Evolutionary conservation across 1,140 invertebrate genomes (phyloP).

Genomic region (Ruditapes philippinarum): DNA sequence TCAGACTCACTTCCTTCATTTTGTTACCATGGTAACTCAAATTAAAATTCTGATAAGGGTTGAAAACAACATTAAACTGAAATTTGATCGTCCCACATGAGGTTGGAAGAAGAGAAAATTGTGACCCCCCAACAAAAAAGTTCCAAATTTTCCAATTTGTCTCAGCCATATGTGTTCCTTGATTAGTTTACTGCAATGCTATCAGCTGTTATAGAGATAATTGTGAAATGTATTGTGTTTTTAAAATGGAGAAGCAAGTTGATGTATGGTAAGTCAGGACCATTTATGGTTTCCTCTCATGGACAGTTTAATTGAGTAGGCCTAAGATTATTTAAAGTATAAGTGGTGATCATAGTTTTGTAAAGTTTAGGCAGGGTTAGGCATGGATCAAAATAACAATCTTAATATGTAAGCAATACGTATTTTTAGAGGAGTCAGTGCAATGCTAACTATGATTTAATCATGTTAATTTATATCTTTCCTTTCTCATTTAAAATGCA

Average conservation of each 20-base stretch:
- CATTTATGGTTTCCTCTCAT: neutral
- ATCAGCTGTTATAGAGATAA: constrained; percentile 36
- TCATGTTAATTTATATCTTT: too few species aligned
- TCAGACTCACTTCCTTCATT: constrained; percentile 70
- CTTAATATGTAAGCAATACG: too few species aligned
- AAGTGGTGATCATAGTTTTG: too few species aligned
- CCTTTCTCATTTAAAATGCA: too few species aligned
- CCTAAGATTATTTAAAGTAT: too few species aligned
- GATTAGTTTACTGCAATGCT: constrained; percentile 15
- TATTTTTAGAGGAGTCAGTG: too few species aligned
- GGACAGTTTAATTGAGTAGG: too few species aligned
- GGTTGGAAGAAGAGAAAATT: constrained; percentile 25
- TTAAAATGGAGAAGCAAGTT: neutral
- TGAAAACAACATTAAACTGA: constrained; percentile 79
- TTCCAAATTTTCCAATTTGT: constrained; percentile 51
- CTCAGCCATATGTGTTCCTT: constrained; percentile 42
- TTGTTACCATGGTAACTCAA: constrained; percentile 77
- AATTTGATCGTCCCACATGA: constrained; percentile 68
- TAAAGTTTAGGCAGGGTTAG: too few species aligned
- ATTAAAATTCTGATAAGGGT: constrained; percentile 81
- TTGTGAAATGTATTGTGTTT: constrained; percentile 31
- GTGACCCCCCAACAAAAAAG: constrained; percentile 40
- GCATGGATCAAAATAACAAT: too few species aligned
- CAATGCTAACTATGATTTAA: too few species aligned
- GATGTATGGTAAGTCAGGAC: neutral